Conservation (phyloP, 2,797 vertebrate species). For the Sebastes hubbsi region DNA sequence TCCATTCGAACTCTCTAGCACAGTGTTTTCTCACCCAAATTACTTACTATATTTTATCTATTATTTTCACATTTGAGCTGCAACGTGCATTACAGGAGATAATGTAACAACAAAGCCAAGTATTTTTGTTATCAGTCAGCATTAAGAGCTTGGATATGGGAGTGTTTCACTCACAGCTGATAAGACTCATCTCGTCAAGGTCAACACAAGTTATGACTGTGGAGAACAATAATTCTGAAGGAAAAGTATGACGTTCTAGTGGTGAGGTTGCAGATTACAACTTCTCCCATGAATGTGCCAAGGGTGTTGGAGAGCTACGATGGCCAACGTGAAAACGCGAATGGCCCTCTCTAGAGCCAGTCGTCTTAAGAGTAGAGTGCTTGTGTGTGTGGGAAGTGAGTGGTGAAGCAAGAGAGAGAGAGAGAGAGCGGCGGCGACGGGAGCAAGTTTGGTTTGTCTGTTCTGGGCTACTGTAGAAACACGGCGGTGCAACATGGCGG, state of each 20-base stretch:
- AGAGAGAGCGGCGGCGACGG: fast-evolving
- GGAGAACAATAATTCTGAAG: background rate
- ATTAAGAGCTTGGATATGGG: background rate
- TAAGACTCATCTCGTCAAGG: background rate
- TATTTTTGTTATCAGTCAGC: background rate
- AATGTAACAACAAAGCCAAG: background rate
- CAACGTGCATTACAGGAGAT: background rate
- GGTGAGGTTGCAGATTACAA: no score
- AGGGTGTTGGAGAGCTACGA: no score
- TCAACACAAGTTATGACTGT: background rate
- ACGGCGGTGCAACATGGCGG: no score
- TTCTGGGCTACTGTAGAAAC: no score
- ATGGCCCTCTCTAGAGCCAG: no score
- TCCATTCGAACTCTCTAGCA: background rate
- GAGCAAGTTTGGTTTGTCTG: no score
- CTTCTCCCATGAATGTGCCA: no score
- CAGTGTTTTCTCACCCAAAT: background rate
- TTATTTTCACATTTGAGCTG: background rate
- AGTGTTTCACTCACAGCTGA: background rate
- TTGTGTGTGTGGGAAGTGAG: no score
- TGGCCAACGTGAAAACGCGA: fast-evolving
- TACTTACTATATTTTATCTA: background rate
- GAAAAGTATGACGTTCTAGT: background rate
- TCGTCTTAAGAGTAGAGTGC: no score
- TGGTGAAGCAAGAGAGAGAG: no score